Evolutionary conservation across 2,113 vertebrate species (phyloP), one percentile per base, ranked within the genome.

Genomic region (Sapajus apella): DNA sequence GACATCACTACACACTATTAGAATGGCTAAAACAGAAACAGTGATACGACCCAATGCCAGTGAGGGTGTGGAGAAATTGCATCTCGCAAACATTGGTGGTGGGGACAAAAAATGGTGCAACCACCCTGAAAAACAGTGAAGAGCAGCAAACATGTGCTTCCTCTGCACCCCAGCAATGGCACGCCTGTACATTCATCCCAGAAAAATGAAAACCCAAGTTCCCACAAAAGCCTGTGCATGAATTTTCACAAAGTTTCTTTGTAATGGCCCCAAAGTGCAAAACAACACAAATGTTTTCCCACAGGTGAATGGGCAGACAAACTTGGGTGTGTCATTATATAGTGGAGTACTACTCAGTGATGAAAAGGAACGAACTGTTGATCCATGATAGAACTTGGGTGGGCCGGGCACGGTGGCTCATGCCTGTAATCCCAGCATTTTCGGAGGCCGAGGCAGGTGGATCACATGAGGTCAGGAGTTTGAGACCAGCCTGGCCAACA

Each of bases 41-140:
- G 40, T 20, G 3, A 1, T 13, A 20, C 7, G 4, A 6, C 37
- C 45, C 18, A 18, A 30, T 13, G 18, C 23, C 0, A 5, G 21
- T 3, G 17, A 64, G 52, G 20, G 6, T 37, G 37, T 32, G 9
- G 90, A 25, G 32, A 32, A 35, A 20, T 17, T 56, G 3, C 1
- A 2, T 45, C 50, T 64, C 2, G 0, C 0, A 1, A 4, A 70
- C 61, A 11, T 3, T 18, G 25, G 52, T 14, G 4, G 55, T 2
- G 18, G 68, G 9, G 17, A 1, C 2, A 6, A 12, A 45, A 56
- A 37, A 13, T 3, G n/a, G 20, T 2, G 0, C 21, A 2, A 12
- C n/a, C 35, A 3, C n/a, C 21, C 47, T 16, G 43, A 68, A 27
- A 66, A 40, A 16, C 37, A 47, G n/a, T 0, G 3, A 52, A 52